A percentile compares a stretch with the other conserved stretches of the same genome.
phyloP scores from a whole-genome alignment of 2,113 vertebrate species.

The Misgurnus anguillicaudatus region DNA sequence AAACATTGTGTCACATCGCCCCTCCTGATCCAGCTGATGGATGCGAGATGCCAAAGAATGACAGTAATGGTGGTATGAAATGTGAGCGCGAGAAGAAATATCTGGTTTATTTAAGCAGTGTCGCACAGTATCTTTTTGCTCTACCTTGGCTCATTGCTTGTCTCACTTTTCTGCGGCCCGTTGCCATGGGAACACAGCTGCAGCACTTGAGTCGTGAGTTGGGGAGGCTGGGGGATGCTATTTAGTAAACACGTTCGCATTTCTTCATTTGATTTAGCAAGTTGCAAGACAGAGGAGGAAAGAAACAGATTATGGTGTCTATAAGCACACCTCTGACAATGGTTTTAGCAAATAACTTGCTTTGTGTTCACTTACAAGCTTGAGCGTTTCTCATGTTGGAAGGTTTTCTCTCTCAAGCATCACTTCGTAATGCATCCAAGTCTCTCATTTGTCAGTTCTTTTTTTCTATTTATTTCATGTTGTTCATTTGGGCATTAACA shows the following conservation, averaged over 20 bases:
- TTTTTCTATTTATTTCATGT: background rate
- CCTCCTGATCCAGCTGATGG: background rate
- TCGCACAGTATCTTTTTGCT: slow-evolving; percentile 38
- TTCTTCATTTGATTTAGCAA: slow-evolving; percentile 43
- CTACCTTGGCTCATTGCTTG: slow-evolving; percentile 51
- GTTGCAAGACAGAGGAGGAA: slow-evolving; percentile 33
- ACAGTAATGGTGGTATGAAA: background rate
- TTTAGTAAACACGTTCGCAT: slow-evolving; percentile 53
- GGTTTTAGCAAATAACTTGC: slow-evolving; percentile 19
- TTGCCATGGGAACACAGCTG: slow-evolving; percentile 59
- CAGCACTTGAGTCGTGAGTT: slow-evolving; percentile 54
- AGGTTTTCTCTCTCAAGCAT: background rate
- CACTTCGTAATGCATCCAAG: slow-evolving; percentile 2
- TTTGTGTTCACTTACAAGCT: slow-evolving; percentile 19
- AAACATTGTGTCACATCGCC: background rate
- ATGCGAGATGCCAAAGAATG: background rate
- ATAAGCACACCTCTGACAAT: background rate
- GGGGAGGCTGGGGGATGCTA: slow-evolving; percentile 50
- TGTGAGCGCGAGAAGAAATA: slow-evolving; percentile 17
- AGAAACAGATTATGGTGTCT: background rate
- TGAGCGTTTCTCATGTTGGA: slow-evolving; percentile 7
- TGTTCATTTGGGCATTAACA: background rate
- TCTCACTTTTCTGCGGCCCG: slow-evolving; percentile 51
- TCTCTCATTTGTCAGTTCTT: background rate
- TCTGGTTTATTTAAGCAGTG: slow-evolving; percentile 34